Evolutionary conservation across 2,888 invertebrate species (phyloP).

Genomic region (Myathropa florea): DNA sequence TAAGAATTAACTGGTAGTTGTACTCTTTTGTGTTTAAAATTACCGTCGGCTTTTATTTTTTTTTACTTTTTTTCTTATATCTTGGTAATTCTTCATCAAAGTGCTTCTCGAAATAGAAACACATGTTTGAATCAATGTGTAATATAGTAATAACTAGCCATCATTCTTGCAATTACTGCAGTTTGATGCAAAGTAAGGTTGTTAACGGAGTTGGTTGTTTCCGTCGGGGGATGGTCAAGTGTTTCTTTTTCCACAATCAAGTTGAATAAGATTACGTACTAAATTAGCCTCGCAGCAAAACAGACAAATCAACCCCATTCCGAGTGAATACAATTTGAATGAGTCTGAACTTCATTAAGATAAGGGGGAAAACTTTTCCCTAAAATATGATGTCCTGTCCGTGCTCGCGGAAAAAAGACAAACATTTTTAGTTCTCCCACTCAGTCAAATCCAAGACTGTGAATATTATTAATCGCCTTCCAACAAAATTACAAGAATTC

Average conservation of each 20-base stretch:
- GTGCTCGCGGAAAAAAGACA: constrained; percentile 24
- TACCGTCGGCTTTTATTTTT: no score
- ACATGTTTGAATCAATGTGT: no score
- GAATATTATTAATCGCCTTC: constrained; percentile 69
- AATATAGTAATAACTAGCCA: no score
- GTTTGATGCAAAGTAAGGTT: no score
- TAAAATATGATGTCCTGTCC: constrained; percentile 70
- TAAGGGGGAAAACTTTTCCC: constrained; percentile 46
- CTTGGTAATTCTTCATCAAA: no score
- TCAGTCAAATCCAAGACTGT: constrained; percentile 64
- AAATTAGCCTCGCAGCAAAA: background rate
- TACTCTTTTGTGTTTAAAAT: no score
- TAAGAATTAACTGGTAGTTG: no score
- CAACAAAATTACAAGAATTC: constrained; percentile 35
- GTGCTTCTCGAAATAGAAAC: no score
- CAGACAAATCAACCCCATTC: background rate
- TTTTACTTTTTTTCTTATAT: no score
- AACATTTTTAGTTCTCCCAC: constrained; percentile 18
- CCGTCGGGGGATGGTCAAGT: background rate
- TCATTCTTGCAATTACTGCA: no score
- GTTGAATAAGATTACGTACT: background rate
- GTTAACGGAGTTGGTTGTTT: no score
- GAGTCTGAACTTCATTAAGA: constrained; percentile 63
- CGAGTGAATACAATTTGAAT: constrained; percentile 14
- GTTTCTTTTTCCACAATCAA: background rate